Percentiles rank a stretch among this genome's conserved stretches.
These are phyloP conservation scores for Trogon melanurus DNA, from an alignment of 2,113 vertebrate species.

Conservation along the genomic window DNA sequence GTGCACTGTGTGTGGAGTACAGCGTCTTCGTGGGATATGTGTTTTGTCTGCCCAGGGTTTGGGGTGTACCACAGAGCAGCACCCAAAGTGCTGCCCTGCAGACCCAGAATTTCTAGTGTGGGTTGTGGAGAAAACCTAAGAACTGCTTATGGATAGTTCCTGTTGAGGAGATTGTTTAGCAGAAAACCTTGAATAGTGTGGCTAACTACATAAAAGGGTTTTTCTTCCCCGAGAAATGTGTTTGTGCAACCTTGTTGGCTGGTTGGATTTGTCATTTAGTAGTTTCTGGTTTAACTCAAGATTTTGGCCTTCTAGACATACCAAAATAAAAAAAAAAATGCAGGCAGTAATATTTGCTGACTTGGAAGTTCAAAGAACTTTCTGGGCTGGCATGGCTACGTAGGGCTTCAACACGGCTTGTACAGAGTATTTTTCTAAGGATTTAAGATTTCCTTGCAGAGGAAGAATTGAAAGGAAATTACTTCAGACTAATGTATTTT, in stretches of 20 bases:
- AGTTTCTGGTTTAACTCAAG: not conserved
- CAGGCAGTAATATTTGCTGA: not conserved
- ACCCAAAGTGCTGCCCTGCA: not conserved
- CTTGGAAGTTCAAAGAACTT: not conserved
- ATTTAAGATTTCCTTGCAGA: not conserved
- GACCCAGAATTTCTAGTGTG: not conserved
- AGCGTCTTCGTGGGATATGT: not conserved
- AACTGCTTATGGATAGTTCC: not conserved
- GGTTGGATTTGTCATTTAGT: not conserved
- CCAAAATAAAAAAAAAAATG: not conserved
- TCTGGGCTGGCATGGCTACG: not conserved
- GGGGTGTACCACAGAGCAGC: not conserved
- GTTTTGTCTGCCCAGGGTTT: not conserved
- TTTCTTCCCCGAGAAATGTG: not conserved
- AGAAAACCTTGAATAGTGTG: not conserved
- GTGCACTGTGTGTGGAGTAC: not conserved
- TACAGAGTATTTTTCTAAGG: not conserved
- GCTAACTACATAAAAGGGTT: not conserved
- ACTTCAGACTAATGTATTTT: not conserved
- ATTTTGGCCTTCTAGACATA: not conserved
- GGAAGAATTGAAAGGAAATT: conserved; percentile 1
- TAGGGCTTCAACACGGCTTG: not conserved
- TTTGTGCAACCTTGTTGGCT: not conserved
- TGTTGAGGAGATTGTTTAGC: not conserved
- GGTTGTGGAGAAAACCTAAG: not conserved